Conservation (phyloP, 1,140 invertebrate genomes). For the Hyposmocoma kahamanoa region DNA sequence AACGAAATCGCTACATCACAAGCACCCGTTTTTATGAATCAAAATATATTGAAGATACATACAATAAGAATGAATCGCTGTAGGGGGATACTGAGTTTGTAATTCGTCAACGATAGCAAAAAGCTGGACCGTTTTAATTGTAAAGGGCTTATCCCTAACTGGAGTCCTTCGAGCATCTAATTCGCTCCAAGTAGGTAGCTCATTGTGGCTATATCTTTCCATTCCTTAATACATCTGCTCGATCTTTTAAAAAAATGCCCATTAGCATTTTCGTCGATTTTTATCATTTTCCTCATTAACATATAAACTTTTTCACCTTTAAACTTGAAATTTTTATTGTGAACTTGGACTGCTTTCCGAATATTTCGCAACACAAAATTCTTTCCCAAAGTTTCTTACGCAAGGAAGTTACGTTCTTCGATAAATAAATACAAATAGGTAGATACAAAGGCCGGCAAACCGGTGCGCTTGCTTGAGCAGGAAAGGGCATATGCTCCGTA, state of each 20-base stretch:
- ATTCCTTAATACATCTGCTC: constrained; percentile 34
- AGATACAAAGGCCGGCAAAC: constrained; percentile 49
- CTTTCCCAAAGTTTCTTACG: constrained; percentile 17
- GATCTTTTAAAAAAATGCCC: constrained; percentile 19
- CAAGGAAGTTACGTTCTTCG: constrained; percentile 17
- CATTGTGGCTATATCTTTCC: constrained; percentile 33
- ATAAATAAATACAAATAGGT: constrained; percentile 37
- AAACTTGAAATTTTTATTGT: neutral
- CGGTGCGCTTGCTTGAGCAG: constrained; percentile 55
- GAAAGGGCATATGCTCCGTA: constrained; percentile 65
- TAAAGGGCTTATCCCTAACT: constrained; percentile 50
- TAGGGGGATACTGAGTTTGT: constrained; percentile 39
- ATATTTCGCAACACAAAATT: neutral
- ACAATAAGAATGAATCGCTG: constrained; percentile 14
- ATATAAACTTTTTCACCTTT: neutral
- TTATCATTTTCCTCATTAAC: neutral
- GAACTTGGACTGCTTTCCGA: neutral
- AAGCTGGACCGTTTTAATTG: constrained; percentile 56
- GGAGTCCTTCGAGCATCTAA: constrained; percentile 49
- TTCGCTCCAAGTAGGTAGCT: constrained; percentile 57
- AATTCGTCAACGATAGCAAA: constrained; percentile 37
- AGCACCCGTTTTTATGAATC: constrained; percentile 9
- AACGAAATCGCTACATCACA: constrained; percentile 6
- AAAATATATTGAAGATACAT: constrained; percentile 26
- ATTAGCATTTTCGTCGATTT: neutral